Evolutionary conservation across 2,113 vertebrate genomes (phyloP).

Genomic region (Amblyornis subalaris): DNA sequence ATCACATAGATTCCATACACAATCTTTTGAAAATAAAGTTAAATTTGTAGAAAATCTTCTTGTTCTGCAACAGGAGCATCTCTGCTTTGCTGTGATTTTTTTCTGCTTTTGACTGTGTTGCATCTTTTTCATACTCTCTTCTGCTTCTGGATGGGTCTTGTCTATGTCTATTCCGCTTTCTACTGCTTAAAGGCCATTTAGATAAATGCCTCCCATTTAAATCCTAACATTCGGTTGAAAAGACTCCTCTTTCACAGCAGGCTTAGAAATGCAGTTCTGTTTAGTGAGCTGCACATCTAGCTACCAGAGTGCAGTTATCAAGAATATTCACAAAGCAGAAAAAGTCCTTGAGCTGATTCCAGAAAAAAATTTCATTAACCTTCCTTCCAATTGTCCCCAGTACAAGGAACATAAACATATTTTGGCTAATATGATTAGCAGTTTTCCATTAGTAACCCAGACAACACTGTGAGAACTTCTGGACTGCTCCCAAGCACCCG

Average conservation of each 20-base stretch:
- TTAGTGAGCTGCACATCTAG: neutral
- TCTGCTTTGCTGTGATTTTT: neutral
- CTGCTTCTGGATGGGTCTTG: neutral
- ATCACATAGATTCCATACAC: neutral
- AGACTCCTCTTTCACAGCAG: neutral
- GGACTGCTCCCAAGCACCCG: neutral
- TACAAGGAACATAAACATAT: neutral
- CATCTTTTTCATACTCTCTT: neutral
- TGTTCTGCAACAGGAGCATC: neutral
- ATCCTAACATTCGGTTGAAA: neutral
- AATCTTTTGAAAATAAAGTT: neutral
- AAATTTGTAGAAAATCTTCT: neutral
- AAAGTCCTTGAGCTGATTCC: conserved; percentile 18
- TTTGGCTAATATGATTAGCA: conserved; percentile 6
- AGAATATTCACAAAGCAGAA: neutral
- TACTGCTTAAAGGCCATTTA: neutral
- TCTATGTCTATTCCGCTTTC: neutral
- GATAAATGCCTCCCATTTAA: neutral
- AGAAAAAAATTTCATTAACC: conserved; percentile 4
- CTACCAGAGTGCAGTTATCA: conserved; percentile 16
- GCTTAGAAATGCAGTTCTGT: neutral
- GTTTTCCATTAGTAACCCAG: conserved; percentile 22
- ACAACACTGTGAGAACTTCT: neutral
- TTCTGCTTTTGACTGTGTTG: neutral
- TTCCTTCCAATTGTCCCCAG: neutral